Evolutionary conservation across 1,140 invertebrate genomes (phyloP).

Genomic region (Heliothis virescens): DNA sequence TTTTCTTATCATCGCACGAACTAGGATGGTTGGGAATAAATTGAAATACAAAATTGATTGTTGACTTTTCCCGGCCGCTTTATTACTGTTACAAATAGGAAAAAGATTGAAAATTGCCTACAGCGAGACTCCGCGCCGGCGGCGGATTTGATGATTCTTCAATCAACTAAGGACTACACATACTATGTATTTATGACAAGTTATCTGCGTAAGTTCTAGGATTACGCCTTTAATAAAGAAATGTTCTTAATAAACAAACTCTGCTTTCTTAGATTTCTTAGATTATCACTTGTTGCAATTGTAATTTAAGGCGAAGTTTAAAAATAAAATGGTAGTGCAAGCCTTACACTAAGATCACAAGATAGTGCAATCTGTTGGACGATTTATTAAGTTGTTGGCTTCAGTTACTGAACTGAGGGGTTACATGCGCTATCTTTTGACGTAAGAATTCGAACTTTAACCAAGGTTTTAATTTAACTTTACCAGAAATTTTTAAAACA

Average conservation of each 20-base stretch:
- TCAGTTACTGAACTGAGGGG: conserved; percentile 36
- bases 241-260: not conserved
- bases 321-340: conserved; percentile 56
- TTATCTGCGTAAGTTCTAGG: too few relatives aligned
- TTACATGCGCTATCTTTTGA: conserved; percentile 26
- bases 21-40: conserved; percentile 86
- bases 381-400: conserved; percentile 58
- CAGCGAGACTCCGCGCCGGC: conserved; percentile 58
- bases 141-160: conserved; percentile 71
- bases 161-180: conserved; percentile 12
- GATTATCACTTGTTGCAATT: conserved; percentile 25
- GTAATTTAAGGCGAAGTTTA: conserved; percentile 50
- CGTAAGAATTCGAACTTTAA: conserved; percentile 3
- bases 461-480: conserved; percentile 1
- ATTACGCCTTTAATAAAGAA: too few relatives aligned
- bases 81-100: conserved; percentile 86
- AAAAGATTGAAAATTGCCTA: conserved; percentile 85
- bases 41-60: conserved; percentile 87
- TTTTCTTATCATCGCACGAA: conserved; percentile 85
- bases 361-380: conserved; percentile 42
- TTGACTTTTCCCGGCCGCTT: conserved; percentile 85
- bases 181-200: conserved; percentile 46
- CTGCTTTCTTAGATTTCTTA: not conserved
- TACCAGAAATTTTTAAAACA: not conserved
- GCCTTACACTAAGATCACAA: conserved; percentile 51